Base-by-base conservation (phyloP, 2,797 vertebrate species). In the Sparidentex hasta region DNA sequence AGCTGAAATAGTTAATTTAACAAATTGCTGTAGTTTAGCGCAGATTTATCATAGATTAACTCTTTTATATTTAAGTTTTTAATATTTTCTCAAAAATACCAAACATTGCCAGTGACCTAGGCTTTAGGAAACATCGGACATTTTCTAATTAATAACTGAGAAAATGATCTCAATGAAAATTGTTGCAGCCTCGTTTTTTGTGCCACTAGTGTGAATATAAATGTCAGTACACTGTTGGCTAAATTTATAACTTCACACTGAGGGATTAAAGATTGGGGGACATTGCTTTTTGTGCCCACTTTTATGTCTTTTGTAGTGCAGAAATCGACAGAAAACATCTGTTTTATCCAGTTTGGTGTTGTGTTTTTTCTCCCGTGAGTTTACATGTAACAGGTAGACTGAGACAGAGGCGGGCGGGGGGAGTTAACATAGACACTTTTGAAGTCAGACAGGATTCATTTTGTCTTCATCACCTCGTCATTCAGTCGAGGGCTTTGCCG, bases 401-500 rank as follows among this genome's bases (percentile, higher is more conserved):
- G 52, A 57, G 44, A 61, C 54, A 2, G 27, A 16, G 14, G 9
- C 1, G 18, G 41, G 48, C 1, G 18, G 41, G 48, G 23, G 23
- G 25, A 58, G 57, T 52, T 41, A 11, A 65, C 51, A 41, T 38
- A 18, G 29, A 58, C 46, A 44, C 20, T 46, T 62, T 51, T 65
- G 11, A 51, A 65, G 63, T 82, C 75, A 64, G 55, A 76, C 59
- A 17, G 43, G 69, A 68, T 65, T 80, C 63, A 41, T 83, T 86
- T 79, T 21, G 51, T 85, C 83, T 86, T 81, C 76, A 78, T 87
- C 78, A 74, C 66, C 71, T 86, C 83, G 57, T 76, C 78, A 38
- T 55, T 68, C 79, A 90, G 86, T 81, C 55, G 33, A 87, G 74
- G 74, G 65, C 29, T 89, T 88, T 91, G 87, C 84, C 65, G 48